Evolutionary conservation across 2,888 invertebrate species (phyloP).

Genomic region (Digitonthophagus gazella): DNA sequence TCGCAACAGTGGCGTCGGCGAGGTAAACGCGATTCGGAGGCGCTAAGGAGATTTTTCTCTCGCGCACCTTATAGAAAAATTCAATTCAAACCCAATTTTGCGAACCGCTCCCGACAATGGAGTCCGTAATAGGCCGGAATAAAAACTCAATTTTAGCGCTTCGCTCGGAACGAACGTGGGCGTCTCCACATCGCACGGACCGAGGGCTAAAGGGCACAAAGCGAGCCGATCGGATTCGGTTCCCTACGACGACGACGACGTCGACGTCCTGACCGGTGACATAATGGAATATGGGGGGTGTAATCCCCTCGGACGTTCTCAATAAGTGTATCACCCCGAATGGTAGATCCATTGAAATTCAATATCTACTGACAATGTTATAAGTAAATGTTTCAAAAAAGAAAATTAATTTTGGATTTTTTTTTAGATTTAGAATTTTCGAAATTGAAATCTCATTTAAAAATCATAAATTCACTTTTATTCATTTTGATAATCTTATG

Average conservation of each 20-base stretch:
- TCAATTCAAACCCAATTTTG: slow-evolving; percentile 50
- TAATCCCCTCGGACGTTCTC: background rate
- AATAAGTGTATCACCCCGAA: background rate
- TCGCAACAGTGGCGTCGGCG: slow-evolving; percentile 19
- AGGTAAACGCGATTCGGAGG: no score
- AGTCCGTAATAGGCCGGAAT: slow-evolving; percentile 39
- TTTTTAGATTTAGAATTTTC: no score
- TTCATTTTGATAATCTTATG: no score
- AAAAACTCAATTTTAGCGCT: slow-evolving; percentile 43
- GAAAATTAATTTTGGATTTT: no score
- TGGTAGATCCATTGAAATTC: background rate
- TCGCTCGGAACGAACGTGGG: background rate
- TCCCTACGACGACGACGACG: background rate
- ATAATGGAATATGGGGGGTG: background rate
- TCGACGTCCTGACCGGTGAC: background rate
- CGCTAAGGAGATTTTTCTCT: slow-evolving; percentile 29
- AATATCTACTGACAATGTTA: no score
- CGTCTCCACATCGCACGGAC: background rate
- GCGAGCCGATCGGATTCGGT: background rate
- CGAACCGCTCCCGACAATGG: slow-evolving; percentile 46
- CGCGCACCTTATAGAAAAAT: slow-evolving; percentile 36
- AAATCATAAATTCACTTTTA: no score
- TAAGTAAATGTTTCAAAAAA: background rate
- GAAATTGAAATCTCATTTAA: no score
- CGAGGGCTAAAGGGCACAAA: background rate